A percentile compares a stretch with the other conserved stretches of the same genome.
Conservation (phyloP, 35 echinoderm and acorn worm species). For the Strongylocentrotus purpuratus region DNA sequence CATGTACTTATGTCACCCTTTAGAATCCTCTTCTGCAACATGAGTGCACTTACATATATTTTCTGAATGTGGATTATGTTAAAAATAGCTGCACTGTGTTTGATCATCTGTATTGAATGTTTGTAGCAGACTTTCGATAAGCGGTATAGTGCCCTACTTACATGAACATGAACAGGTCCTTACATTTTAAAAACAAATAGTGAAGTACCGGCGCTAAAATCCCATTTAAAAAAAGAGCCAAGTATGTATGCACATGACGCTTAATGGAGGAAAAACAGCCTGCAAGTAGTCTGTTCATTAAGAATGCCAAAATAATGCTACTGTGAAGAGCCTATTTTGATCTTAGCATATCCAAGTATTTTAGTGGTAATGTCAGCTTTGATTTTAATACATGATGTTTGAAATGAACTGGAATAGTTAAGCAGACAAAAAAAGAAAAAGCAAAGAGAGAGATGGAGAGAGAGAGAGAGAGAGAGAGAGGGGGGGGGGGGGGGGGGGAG, state of each 20-base stretch:
- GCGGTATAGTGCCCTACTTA: background rate
- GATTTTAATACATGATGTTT: background rate
- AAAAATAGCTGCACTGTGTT: background rate
- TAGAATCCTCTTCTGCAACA: background rate
- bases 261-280: too few species aligned
- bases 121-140: background rate
- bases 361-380: too few species aligned
- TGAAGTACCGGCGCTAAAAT: background rate
- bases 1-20: background rate
- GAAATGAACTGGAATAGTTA: background rate
- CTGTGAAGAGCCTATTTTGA: too few species aligned
- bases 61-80: background rate
- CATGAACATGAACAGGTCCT: too few species aligned
- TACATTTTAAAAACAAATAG: background rate
- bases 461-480: too few species aligned
- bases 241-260: too few species aligned
- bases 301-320: too few species aligned
- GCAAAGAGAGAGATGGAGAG: background rate
- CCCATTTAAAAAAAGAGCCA: background rate
- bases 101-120: background rate
- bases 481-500: too few species aligned
- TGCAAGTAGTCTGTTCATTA: too few species aligned
- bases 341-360: too few species aligned
- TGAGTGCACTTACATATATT: background rate
- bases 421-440: background rate